These are phyloP conservation scores for Trissolcus basalis DNA, from an alignment of 1,140 invertebrate genomes.

Conservation along the genomic window DNA sequence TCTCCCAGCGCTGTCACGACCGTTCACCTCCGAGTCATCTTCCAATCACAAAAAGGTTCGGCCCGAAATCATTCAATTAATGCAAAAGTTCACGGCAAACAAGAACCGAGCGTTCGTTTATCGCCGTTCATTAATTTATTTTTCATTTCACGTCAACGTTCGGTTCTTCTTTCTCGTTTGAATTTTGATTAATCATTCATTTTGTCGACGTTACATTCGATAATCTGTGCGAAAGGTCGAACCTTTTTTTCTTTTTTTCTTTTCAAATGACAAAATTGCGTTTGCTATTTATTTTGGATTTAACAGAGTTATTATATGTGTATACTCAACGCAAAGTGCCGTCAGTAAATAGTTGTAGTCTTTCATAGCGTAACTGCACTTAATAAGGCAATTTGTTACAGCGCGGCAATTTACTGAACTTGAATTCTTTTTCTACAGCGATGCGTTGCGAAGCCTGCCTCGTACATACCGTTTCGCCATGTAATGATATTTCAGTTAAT, in stretches of 20 bases:
- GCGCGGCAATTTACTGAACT: slow-evolving; percentile 39
- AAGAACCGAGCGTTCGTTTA: slow-evolving; percentile 11
- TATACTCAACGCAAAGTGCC: slow-evolving; percentile 40
- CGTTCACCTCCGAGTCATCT: slow-evolving; percentile 19
- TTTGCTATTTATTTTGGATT: slow-evolving; percentile 33
- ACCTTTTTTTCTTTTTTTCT: no score
- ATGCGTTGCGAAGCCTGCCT: neutral
- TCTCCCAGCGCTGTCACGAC: neutral
- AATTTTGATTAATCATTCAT: slow-evolving; percentile 2
- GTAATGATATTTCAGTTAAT: slow-evolving; percentile 40
- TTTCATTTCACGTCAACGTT: slow-evolving; percentile 4
- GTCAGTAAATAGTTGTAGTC: slow-evolving; percentile 46
- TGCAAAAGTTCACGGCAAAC: slow-evolving; percentile 6
- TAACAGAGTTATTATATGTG: slow-evolving; percentile 52
- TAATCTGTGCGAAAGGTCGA: slow-evolving; percentile 10
- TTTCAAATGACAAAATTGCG: slow-evolving; percentile 35
- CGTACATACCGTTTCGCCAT: slow-evolving; percentile 4
- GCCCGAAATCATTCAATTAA: slow-evolving; percentile 9
- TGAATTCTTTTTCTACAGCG: slow-evolving; percentile 37
- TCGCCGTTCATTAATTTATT: slow-evolving; percentile 53
- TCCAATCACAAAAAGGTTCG: slow-evolving; percentile 5
- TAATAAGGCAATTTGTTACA: slow-evolving; percentile 49
- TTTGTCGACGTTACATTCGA: neutral
- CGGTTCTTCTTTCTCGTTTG: slow-evolving; percentile 22
- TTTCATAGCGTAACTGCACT: slow-evolving; percentile 38